Conservation (phyloP, 2,113 vertebrate species). For the Otus sunia region DNA sequence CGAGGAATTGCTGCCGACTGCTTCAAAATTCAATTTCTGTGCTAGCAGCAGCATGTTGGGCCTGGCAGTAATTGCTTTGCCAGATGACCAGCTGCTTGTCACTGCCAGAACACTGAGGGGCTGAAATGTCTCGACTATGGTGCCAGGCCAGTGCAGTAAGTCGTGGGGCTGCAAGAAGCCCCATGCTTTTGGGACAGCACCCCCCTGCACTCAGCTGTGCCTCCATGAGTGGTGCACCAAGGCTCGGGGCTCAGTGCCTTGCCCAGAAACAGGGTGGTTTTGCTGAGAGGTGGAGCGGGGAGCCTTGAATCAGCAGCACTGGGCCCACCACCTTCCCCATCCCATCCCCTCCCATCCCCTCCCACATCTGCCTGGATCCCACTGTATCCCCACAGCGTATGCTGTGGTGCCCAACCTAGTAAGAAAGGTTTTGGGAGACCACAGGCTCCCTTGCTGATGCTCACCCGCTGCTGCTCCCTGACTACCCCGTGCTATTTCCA, state of each 20-base stretch:
- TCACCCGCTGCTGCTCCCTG: not conserved
- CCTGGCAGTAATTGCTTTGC: not conserved
- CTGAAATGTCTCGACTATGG: rapidly evolving
- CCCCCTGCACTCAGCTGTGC: not conserved
- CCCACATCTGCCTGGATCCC: rapidly evolving
- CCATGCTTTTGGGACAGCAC: not conserved
- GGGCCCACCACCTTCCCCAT: not conserved
- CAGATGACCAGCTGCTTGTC: not conserved
- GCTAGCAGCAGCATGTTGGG: not conserved
- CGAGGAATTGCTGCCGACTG: not conserved
- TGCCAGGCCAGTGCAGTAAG: not conserved
- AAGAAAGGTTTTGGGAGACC: not conserved
- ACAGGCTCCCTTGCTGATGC: not conserved
- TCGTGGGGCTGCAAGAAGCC: not conserved
- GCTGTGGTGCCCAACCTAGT: not conserved
- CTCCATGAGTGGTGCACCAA: not conserved
- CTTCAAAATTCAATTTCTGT: not conserved
- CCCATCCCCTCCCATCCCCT: not conserved
- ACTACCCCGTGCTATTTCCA: not conserved
- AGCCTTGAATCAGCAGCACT: not conserved
- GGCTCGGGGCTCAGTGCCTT: not conserved
- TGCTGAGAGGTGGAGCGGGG: not conserved
- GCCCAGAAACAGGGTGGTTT: not conserved
- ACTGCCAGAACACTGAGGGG: not conserved
- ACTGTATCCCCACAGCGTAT: not conserved